Evolutionary conservation across 1,140 invertebrate genomes (phyloP).

Genomic region (Steinernema khuongi): DNA sequence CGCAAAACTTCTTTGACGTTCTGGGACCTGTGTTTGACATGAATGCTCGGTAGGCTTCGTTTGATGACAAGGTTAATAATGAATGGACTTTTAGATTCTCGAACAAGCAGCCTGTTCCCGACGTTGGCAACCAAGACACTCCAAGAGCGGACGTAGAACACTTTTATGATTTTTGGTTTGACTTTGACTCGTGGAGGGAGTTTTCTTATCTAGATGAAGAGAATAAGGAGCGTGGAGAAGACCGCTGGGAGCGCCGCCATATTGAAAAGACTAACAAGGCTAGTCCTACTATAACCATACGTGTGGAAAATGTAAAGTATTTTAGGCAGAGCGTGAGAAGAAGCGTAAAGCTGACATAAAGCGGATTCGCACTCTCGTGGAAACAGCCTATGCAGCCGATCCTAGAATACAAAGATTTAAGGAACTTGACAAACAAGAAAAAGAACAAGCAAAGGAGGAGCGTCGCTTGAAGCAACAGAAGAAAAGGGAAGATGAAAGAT

Average conservation of each 20-base stretch:
- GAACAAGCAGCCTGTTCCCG: constrained; percentile 75
- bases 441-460: constrained; percentile 64
- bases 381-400: constrained; percentile 86
- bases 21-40: constrained; percentile 75
- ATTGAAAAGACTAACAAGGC: constrained; percentile 96
- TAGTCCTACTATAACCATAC: no score
- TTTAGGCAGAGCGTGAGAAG: constrained; percentile 69
- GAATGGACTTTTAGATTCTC: constrained; percentile 70
- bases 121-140: constrained; percentile 71
- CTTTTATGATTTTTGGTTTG: constrained; percentile 70
- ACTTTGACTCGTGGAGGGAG: constrained; percentile 96
- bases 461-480: background rate
- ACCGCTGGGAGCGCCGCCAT: constrained; percentile 84
- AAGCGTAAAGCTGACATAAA: constrained; percentile 93
- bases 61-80: constrained; percentile 19
- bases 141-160: constrained; percentile 62
- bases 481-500: background rate
- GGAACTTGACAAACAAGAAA: constrained; percentile 85
- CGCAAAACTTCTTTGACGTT: constrained; percentile 71
- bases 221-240: constrained; percentile 92
- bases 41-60: constrained; percentile 65
- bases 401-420: constrained; percentile 83
- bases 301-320: background rate
- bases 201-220: constrained; percentile 97
- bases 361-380: constrained; percentile 79